Conservation (phyloP, 2,797 vertebrate species). For the Pangasius macronema region DNA sequence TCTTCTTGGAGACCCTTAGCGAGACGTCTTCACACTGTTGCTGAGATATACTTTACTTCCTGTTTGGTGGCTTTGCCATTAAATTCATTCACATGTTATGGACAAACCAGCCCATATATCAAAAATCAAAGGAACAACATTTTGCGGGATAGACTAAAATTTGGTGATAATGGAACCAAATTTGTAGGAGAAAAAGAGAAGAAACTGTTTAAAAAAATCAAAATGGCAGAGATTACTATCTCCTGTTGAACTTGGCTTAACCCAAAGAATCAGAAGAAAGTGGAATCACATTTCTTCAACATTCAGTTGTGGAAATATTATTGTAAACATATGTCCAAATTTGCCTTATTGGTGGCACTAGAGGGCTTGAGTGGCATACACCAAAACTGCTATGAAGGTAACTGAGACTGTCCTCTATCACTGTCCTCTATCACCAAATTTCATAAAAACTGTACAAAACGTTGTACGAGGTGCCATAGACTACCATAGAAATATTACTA, state of each 20-base stretch:
- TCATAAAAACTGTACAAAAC: neutral
- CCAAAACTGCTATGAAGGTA: neutral
- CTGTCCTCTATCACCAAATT: neutral
- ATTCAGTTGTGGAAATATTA: neutral
- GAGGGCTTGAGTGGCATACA: neutral
- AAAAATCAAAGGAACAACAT: too few species aligned
- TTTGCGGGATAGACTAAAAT: too few species aligned
- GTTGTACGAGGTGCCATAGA: neutral
- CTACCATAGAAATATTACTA: neutral
- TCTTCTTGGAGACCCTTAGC: too few species aligned
- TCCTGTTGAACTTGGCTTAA: neutral
- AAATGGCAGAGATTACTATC: too few species aligned
- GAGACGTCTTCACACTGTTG: too few species aligned
- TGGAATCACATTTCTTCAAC: neutral
- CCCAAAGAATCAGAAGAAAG: neutral
- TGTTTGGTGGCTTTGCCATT: too few species aligned
- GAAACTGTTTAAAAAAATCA: too few species aligned
- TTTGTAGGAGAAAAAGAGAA: too few species aligned
- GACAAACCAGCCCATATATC: too few species aligned
- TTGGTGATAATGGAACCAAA: too few species aligned
- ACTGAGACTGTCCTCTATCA: neutral
- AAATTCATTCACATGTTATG: too few species aligned
- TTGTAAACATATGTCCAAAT: neutral
- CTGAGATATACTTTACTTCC: too few species aligned
- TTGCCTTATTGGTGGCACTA: neutral